These are phyloP conservation scores for Oceanites oceanicus DNA, from an alignment of 2,113 vertebrate genomes.

Conservation along the genomic window DNA sequence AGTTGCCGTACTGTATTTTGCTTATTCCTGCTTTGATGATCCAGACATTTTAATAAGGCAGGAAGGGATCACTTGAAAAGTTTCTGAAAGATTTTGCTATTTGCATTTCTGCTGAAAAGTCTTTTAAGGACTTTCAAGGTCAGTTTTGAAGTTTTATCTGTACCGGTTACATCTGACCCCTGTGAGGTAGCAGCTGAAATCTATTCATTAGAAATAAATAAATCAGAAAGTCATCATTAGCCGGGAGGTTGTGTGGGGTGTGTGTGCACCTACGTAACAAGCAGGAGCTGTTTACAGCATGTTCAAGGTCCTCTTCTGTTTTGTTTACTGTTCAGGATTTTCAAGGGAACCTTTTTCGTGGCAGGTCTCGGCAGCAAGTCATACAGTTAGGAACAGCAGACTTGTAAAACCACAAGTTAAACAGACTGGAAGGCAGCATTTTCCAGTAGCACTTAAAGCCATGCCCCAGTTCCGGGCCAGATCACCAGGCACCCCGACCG, in stretches of 20 bases:
- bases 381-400: background rate
- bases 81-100: background rate
- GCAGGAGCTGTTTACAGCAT: slow-evolving; percentile 32
- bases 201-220: background rate
- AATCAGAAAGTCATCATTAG: background rate
- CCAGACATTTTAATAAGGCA: background rate
- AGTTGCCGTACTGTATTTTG: background rate
- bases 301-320: slow-evolving; percentile 25
- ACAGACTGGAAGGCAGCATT: background rate
- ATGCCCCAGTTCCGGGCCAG: background rate
- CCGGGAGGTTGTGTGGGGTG: background rate
- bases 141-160: background rate
- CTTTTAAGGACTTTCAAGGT: background rate
- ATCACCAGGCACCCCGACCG: background rate
- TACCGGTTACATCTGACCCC: background rate
- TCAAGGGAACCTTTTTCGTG: background rate
- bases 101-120: background rate
- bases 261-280: background rate
- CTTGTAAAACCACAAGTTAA: background rate
- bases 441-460: background rate
- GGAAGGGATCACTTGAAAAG: background rate
- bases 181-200: background rate
- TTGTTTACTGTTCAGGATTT: slow-evolving; percentile 15
- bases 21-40: background rate
- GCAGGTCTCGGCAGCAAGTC: background rate